Base-by-base conservation (phyloP, 2,888 invertebrate genomes). In the Rosalia funebris region DNA sequence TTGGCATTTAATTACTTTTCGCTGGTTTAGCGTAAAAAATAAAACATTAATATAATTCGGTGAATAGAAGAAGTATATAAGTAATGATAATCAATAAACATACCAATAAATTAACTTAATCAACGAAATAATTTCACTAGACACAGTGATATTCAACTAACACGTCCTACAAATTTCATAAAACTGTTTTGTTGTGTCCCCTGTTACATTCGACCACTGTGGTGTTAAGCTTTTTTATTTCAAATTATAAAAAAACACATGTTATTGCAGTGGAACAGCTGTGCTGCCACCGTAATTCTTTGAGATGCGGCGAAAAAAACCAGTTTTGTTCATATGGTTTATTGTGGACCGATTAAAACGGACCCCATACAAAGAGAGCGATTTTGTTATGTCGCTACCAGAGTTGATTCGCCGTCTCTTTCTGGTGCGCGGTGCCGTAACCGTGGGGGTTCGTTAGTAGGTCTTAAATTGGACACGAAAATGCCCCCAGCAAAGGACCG, bases 291-390 rank as follows among this genome's bases (percentile, higher is more conserved):
- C 57, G 42, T 55, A 32, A 46, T 60, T 54, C 56, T 54, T 36
- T 55, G 47, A 48, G 48, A 57, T 61, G 46, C 39, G 50, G 15
- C 16, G 50, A 53, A 57, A 60, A 54, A 62, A 68, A 66, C 56
- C 60, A 58, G 64, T 64, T 66, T 60, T 63, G 68, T 69, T 75
- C 65, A 57, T 64, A 68, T 76, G 65, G 78, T 65, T 71, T 74
- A 69, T 73, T 78, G 78, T 68, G 65, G 62, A 66, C 73, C 77
- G 77, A 80, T 80, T 80, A 80, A 79, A 79, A 78, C 75, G 79
- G 81, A 80, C 80, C 81, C 81, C 80, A 81, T 81, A 79, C 80
- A 79, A 80, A 81, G 81, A 75, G 39, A 57, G 63, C 62, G 62
- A 69, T 68, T 65, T 62, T 58, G 56, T 62, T 63, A 56, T 57